A percentile compares a stretch with the other conserved stretches of the same genome.
Evolutionary conservation across 35 echinoderm and acorn worm species (phyloP).

Genomic region (Patiria miniata): DNA sequence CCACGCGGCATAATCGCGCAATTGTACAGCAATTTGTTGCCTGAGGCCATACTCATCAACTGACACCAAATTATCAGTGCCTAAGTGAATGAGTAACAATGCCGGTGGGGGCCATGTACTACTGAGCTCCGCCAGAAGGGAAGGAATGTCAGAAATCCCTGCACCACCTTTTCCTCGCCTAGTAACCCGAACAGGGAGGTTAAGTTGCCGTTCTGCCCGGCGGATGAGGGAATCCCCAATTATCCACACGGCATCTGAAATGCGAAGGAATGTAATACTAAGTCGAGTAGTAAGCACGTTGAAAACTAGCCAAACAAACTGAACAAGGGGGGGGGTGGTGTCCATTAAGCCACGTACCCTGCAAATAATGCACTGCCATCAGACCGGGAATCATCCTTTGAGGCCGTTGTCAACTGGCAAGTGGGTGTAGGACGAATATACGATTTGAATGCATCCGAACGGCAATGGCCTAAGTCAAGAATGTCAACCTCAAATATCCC

Average conservation of each 20-base stretch:
- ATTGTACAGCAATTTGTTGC: background rate
- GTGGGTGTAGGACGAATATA: constrained; percentile 3
- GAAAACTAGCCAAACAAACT: too few relatives aligned
- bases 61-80: background rate
- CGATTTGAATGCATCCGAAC: background rate
- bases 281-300: too few relatives aligned
- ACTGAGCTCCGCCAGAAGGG: background rate
- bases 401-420: background rate
- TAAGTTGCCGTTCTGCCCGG: background rate
- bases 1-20: background rate
- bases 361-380: too few relatives aligned
- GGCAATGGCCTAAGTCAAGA: background rate
- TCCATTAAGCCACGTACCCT: too few relatives aligned
- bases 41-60: background rate
- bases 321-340: too few relatives aligned
- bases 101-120: background rate
- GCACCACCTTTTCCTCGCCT: background rate
- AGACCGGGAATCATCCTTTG: too few relatives aligned
- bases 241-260: background rate
- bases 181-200: background rate
- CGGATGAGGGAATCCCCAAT: background rate
- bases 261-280: background rate
- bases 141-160: background rate
- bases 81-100: background rate
- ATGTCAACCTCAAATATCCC: background rate